Evolutionary conservation across 2,113 vertebrate genomes (phyloP).

Genomic region (Myanophis thanlyinensis): DNA sequence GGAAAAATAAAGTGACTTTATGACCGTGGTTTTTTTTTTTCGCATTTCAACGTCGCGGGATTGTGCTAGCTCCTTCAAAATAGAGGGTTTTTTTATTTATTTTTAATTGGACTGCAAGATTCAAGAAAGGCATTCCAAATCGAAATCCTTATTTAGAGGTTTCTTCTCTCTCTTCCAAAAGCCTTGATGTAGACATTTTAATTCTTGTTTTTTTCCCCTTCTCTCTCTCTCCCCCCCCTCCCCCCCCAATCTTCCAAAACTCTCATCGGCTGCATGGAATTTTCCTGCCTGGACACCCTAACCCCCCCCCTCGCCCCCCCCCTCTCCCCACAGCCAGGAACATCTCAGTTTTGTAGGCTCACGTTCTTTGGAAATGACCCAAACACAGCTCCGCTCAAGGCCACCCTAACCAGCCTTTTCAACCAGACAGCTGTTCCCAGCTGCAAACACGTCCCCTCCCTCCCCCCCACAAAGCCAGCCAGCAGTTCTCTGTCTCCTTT

Average conservation of each 20-base stretch:
- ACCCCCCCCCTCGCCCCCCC: background rate
- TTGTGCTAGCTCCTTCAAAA: background rate
- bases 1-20: no score
- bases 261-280: no score
- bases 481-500: background rate
- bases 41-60: no score
- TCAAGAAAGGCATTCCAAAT: background rate
- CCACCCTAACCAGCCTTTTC: background rate
- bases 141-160: background rate
- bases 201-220: background rate
- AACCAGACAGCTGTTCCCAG: conserved; percentile 4
- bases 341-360: background rate
- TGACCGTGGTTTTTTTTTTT: no score
- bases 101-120: background rate
- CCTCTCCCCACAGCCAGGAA: background rate
- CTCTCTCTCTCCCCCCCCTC: no score
- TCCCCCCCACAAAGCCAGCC: no score
- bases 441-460: background rate
- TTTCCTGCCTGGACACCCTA: background rate
- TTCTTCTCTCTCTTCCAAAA: background rate
- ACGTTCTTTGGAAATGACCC: background rate
- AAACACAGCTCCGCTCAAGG: background rate
- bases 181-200: background rate
- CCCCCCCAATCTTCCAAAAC: background rate
- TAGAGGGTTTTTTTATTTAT: no score